phyloP scores from a whole-genome alignment of 2,888 invertebrate species.

The Caenorhabditis auriculariae region DNA sequence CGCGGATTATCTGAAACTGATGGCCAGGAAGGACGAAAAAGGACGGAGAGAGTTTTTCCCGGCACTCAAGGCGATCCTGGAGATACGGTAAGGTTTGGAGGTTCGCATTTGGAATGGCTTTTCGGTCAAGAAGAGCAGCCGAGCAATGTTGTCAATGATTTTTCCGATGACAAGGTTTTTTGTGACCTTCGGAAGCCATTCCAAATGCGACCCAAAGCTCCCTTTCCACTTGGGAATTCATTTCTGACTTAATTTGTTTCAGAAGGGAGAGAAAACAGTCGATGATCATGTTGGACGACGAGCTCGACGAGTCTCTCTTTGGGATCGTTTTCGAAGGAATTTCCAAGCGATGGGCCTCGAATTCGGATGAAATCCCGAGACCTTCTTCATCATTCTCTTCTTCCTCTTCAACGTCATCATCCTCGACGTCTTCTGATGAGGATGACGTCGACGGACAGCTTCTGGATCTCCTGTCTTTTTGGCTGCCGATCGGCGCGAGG shows the following conservation, averaged over 20 bases:
- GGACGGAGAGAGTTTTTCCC: slow-evolving; percentile 23
- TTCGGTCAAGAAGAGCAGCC: neutral
- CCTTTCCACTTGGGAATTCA: slow-evolving; percentile 5
- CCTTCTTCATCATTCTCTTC: no score
- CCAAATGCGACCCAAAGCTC: no score
- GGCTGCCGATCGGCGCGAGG: slow-evolving; percentile 49
- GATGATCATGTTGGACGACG: slow-evolving; percentile 48
- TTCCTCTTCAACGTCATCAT: no score
- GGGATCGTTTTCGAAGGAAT: slow-evolving; percentile 41
- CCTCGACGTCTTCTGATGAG: no score
- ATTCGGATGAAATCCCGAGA: neutral
- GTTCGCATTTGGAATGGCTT: neutral
- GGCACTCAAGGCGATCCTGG: slow-evolving; percentile 33
- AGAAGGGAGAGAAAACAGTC: slow-evolving; percentile 30
- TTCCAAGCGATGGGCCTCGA: slow-evolving; percentile 16
- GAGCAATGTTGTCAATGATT: neutral
- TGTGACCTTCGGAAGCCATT: no score
- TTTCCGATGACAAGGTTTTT: no score
- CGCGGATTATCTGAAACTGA: slow-evolving; percentile 12
- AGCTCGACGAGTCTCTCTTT: slow-evolving; percentile 50
- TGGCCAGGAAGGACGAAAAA: slow-evolving; percentile 9
- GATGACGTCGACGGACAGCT: slow-evolving; percentile 28
- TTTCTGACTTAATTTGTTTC: slow-evolving; percentile 1
- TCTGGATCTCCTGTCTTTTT: slow-evolving; percentile 38
- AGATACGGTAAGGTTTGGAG: slow-evolving; percentile 14